Conservation (phyloP, 2,888 invertebrate genomes). For the Latrodectus hesperus region DNA sequence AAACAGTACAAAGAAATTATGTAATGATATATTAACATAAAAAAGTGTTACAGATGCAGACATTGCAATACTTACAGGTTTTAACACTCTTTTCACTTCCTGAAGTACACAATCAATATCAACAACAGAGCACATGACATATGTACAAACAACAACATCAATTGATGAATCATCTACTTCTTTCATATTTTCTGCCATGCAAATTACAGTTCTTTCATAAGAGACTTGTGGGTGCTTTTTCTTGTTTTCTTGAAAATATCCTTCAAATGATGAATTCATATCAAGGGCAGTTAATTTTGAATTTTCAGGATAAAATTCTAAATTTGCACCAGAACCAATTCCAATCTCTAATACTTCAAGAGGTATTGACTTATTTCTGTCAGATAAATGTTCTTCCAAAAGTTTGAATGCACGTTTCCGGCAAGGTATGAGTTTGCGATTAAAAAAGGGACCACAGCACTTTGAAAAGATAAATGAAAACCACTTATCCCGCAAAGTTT, state of each 20-base stretch:
- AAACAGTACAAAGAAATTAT: not conserved
- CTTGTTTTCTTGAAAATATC: constrained; percentile 67
- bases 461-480: constrained; percentile 17
- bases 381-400: not conserved
- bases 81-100: constrained; percentile 73
- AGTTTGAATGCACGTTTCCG: constrained; percentile 17
- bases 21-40: not conserved
- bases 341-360: constrained; percentile 59
- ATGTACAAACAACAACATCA: constrained; percentile 73
- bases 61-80: constrained; percentile 34
- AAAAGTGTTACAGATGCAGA: not conserved
- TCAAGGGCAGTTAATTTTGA: constrained; percentile 71
- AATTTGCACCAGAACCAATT: constrained; percentile 70
- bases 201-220: constrained; percentile 71
- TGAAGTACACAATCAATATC: constrained; percentile 71
- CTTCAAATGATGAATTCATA: constrained; percentile 71
- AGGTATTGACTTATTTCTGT: not conserved
- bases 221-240: constrained; percentile 62
- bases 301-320: constrained; percentile 71
- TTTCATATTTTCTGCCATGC: constrained; percentile 71
- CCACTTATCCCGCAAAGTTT: not conserved
- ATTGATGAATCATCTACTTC: constrained; percentile 71
- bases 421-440: constrained; percentile 2
- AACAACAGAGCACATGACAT: constrained; percentile 72
- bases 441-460: not conserved